These are phyloP conservation scores for Ferrisia virgata DNA, from an alignment of 2,888 invertebrate genomes.

Conservation along the genomic window DNA sequence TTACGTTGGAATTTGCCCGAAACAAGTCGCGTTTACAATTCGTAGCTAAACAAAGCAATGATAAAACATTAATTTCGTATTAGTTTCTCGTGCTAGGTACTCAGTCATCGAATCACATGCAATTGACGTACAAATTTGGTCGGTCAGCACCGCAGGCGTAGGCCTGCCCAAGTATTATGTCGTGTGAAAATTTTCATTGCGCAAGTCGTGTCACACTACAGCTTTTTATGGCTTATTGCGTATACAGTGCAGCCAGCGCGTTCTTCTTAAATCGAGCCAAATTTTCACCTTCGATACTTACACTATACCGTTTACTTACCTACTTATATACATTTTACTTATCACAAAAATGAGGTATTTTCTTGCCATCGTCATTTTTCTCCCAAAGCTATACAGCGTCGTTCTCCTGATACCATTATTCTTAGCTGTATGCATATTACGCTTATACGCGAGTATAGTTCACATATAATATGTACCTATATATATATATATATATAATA, in stretches of 20 bases:
- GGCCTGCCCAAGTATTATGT: not conserved
- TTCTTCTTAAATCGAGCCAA: not conserved
- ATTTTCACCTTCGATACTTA: not conserved
- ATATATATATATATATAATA: too few relatives aligned
- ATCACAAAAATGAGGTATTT: not conserved
- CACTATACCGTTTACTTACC: too few relatives aligned
- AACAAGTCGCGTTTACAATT: not conserved
- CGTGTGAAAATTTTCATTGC: not conserved
- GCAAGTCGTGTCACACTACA: not conserved
- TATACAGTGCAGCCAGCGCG: too few relatives aligned
- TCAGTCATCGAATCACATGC: not conserved
- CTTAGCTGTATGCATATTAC: too few relatives aligned
- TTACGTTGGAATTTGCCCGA: constrained; percentile 19
- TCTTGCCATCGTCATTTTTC: not conserved
- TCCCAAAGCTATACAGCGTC: not conserved
- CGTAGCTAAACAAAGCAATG: constrained; percentile 19
- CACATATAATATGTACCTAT: too few relatives aligned
- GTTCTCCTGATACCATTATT: not conserved
- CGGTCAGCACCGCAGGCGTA: not conserved
- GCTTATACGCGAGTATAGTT: too few relatives aligned
- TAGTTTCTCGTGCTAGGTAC: not conserved
- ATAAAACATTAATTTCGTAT: not conserved
- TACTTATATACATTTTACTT: not conserved
- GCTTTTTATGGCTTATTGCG: not conserved
- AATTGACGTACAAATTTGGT: not conserved